Evolutionary conservation across 2,888 invertebrate species (phyloP), one percentile per base, ranked within the genome.

Genomic region (Ormyrus nitidulus): DNA sequence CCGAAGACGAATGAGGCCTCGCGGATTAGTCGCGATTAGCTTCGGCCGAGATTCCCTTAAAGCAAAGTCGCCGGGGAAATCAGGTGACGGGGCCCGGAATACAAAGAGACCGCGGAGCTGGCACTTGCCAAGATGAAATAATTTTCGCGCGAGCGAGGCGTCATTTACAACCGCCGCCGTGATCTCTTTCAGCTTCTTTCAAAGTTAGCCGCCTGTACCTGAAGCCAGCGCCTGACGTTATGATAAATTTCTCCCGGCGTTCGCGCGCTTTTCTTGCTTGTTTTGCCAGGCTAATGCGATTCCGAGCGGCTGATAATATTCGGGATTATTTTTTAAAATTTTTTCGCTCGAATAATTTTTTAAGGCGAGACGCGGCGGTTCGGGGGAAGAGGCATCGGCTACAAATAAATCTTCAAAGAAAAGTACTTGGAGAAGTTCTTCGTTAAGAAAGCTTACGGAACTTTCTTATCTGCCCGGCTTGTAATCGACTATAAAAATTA

Each of bases 1-100:
- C 1, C 3, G 3, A 34, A 34, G 34, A 34, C 34, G 34, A 34
- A 34, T 34, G 34, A 34, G 34, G 61, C 53, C 11, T 19, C n/a
- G 13, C 13, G 59, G 61, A 72, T 72, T 62, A 72, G 44, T 49
- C 58, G 48, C 77, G 71, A 78, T 78, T 78, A 78, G 66, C 59
- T 78, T 44, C 9, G 9, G 8, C 49, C 5, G 5, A 5, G 19
- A 11, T n/a, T 6, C 51, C 13, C 9, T 11, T 51, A 10, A 10
- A 11, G 9, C n/a, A 49, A 56, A 5, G 51, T 70, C 64, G 11
- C 58, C 64, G 77, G 34, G 77, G 77, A 78, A 78, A 78, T 78
- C 77, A 78, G 44, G 44, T n/a, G 10, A 10, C 11, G 6, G 34
- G 46, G 44, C 70, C 46, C 53, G 54, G 62, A 70, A 51, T 65